Percentiles rank a stretch among this genome's conserved stretches.
These are phyloP conservation scores for Adelges cooleyi DNA, from an alignment of 1,140 invertebrate genomes.

Conservation along the genomic window DNA sequence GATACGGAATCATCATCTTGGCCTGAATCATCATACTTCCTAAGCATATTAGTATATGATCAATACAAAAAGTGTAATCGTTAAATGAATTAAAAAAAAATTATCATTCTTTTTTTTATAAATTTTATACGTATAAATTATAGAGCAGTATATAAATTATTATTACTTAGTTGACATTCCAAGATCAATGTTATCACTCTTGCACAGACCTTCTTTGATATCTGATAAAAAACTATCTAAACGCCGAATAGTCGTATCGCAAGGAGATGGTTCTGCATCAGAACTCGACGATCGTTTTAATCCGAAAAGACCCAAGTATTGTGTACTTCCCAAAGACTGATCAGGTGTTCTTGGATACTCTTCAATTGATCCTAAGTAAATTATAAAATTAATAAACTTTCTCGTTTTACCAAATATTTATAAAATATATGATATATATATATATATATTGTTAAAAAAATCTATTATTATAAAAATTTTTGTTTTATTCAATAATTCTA, in stretches of 20 bases:
- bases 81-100: not conserved
- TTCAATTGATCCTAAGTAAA: not conserved
- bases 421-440: no score
- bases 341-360: slow-evolving; percentile 6
- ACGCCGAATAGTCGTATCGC: slow-evolving; percentile 7
- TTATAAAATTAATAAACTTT: not conserved
- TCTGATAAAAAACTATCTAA: slow-evolving; percentile 23
- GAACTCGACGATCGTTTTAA: slow-evolving; percentile 12
- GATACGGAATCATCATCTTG: slow-evolving; percentile 14
- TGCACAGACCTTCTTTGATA: slow-evolving; percentile 19
- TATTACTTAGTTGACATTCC: slow-evolving; percentile 1
- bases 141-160: no score
- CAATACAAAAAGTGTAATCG: no score
- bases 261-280: slow-evolving; percentile 15
- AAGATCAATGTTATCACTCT: not conserved
- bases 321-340: not conserved
- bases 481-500: no score
- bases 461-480: no score
- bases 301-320: slow-evolving; percentile 7
- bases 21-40: not conserved
- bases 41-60: no score
- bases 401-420: no score
- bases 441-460: no score
- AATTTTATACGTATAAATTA: no score
- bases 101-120: no score